Evolutionary conservation across 1,140 invertebrate species (phyloP).

Genomic region (Onthophagus taurus): DNA sequence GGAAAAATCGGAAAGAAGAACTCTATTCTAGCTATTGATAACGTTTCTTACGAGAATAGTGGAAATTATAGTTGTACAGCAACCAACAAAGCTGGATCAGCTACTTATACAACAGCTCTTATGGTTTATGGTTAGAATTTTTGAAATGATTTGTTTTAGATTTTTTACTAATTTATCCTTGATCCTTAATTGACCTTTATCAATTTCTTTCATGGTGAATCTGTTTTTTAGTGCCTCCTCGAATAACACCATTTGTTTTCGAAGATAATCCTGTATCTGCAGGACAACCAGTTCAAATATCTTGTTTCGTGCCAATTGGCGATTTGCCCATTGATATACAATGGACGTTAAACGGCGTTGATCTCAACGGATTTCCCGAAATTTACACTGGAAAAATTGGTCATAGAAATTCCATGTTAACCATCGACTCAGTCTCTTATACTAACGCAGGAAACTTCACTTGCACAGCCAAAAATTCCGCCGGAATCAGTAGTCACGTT

Average conservation of each 20-base stretch:
- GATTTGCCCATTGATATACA: conserved; percentile 56
- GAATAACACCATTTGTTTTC: conserved; percentile 56
- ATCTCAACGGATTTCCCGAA: conserved; percentile 38
- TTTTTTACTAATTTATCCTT: neutral
- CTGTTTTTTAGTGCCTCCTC: conserved; percentile 45
- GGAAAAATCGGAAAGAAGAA: conserved; percentile 57
- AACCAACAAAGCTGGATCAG: conserved; percentile 37
- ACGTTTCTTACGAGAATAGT: conserved; percentile 39
- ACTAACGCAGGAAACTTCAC: conserved; percentile 66
- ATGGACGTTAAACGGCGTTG: conserved; percentile 54
- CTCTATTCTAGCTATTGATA: conserved; percentile 61
- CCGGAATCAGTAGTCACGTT: conserved; percentile 58
- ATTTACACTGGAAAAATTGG: conserved; percentile 41
- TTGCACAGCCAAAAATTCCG: conserved; percentile 65
- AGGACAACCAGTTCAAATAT: conserved; percentile 60
- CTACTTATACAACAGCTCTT: conserved; percentile 53
- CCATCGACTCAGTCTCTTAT: conserved; percentile 47
- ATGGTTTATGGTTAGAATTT: conserved; percentile 60
- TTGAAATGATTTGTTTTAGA: too few relatives aligned
- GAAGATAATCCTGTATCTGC: conserved; percentile 57
- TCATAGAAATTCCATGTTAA: conserved; percentile 39
- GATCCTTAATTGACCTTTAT: neutral
- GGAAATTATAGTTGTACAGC: conserved; percentile 49
- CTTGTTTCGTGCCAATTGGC: conserved; percentile 62
- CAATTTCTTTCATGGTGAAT: too few relatives aligned